Percentiles rank a stretch among this genome's conserved stretches.
Evolutionary conservation across 2,797 vertebrate genomes (phyloP).

Genomic region (Periophthalmus magnuspinnatus): DNA sequence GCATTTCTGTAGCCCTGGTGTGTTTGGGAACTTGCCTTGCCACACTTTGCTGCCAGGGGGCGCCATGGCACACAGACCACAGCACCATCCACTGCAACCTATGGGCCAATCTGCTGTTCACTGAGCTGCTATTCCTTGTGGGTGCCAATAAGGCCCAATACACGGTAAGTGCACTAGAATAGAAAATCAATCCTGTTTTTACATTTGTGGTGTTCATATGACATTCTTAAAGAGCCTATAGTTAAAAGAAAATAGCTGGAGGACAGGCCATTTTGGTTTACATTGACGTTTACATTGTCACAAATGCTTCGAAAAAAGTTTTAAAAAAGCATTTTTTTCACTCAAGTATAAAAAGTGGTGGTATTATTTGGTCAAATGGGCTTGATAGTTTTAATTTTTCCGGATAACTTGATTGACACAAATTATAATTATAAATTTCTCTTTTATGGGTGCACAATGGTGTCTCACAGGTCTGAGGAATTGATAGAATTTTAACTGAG

Average conservation of each 20-base stretch:
- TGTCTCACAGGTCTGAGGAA: too few species aligned
- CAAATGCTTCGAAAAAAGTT: not conserved
- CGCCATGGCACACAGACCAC: conserved; percentile 87
- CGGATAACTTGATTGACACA: too few species aligned
- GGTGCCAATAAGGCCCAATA: conserved; percentile 91
- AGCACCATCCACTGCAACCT: conserved; percentile 95
- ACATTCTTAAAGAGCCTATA: not conserved
- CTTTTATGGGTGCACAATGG: too few species aligned
- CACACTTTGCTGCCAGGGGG: conserved; percentile 91
- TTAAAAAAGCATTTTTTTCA: too few species aligned
- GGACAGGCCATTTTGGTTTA: not conserved
- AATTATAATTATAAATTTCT: too few species aligned
- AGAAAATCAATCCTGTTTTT: not conserved
- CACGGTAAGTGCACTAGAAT: conserved; percentile 72
- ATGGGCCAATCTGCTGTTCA: conserved; percentile 90
- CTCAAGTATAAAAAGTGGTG: too few species aligned
- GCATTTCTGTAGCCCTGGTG: conserved; percentile 90
- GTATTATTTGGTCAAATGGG: too few species aligned
- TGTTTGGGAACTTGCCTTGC: conserved; percentile 90
- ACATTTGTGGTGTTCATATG: not conserved
- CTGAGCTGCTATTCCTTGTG: conserved; percentile 89
- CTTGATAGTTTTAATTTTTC: too few species aligned
- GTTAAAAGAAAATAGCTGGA: not conserved
- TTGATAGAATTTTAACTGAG: not conserved
- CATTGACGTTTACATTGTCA: not conserved